A percentile compares a stretch with the other conserved stretches of the same genome.
phyloP scores from a whole-genome alignment of 2,888 invertebrate genomes.

The Priocnemis perturbator region DNA sequence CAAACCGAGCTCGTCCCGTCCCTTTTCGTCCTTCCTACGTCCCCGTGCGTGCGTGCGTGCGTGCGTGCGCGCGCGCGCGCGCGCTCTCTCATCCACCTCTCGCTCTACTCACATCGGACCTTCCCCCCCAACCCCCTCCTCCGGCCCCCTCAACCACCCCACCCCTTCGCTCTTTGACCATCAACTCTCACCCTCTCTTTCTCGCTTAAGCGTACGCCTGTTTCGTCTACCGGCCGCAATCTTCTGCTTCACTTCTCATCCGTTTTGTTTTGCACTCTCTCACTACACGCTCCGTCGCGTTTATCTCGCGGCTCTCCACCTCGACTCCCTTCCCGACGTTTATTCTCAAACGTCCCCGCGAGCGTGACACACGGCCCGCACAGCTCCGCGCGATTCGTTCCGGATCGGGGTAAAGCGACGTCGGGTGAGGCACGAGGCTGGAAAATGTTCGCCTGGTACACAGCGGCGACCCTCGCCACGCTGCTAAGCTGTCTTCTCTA shows the following conservation, averaged over 20 bases:
- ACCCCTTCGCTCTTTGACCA: constrained; percentile 5
- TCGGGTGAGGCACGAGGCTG: constrained; percentile 2
- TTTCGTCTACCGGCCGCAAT: neutral
- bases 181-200: constrained; percentile 1
- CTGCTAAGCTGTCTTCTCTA: constrained; percentile 56
- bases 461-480: constrained; percentile 37
- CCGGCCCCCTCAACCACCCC: neutral
- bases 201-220: neutral
- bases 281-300: neutral
- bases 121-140: too few species aligned
- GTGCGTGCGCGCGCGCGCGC: neutral
- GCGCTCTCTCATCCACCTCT: neutral
- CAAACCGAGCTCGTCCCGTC: too few species aligned
- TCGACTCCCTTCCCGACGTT: constrained; percentile 5
- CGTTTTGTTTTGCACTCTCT: constrained; percentile 9
- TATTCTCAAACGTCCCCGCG: neutral
- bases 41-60: neutral
- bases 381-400: neutral
- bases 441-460: constrained; percentile 57
- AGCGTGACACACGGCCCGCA: neutral
- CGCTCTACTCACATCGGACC: neutral
- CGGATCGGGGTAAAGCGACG: neutral
- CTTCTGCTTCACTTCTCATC: constrained; percentile 4
- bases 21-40: too few species aligned
- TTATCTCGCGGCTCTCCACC: neutral